Evolutionary conservation across 2,113 vertebrate species (phyloP), one percentile per base, ranked within the genome.

Genomic region (Dasyornis broadbenti): DNA sequence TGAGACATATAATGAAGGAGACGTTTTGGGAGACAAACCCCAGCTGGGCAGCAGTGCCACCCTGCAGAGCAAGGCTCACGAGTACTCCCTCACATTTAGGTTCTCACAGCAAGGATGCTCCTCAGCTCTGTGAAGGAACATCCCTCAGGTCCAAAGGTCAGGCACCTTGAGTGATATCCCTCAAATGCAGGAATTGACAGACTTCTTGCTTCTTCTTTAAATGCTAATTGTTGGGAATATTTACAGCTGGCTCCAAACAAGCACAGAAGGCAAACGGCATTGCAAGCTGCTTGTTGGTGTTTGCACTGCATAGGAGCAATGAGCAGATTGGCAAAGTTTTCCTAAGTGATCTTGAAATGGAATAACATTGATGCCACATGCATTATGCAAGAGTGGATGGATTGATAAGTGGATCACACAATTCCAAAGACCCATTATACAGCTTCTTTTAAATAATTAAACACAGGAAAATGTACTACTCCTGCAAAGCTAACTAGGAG

Each of bases 371-470:
- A 95, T 89, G 84, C 76, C 86, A 66, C 93, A 94, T 96, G 60
- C 84, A 96, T 96, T 96, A 97, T 95, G 93, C 96, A 97, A 4
- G 84, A 95, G 92, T 54, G 64, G 76, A 86, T 26, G 92, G 78
- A 96, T 94, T 95, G 93, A 96, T 94, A 77, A 89, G 90, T 20
- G 11, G 89, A 72, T 89, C 94, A 90, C 61, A 64, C 72, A 45
- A 82, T 91, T 92, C 95, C 79, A 64, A 59, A 95, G 84, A 59
- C 31, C 80, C 89, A 91, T 93, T 96, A 95, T 61, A 35, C 37
- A 47, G 76, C 65, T 88, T 83, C n/a, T 69, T 92, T 82, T 95
- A 73, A 96, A 97, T 96, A 95, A 97, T 97, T 97, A 94, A 97
- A 73, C 39, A 86, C 28, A 35, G 56, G 76, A 23, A 65, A 91